Conservation (phyloP, 2,797 vertebrate species). For the Pachyuromys duprasi region DNA sequence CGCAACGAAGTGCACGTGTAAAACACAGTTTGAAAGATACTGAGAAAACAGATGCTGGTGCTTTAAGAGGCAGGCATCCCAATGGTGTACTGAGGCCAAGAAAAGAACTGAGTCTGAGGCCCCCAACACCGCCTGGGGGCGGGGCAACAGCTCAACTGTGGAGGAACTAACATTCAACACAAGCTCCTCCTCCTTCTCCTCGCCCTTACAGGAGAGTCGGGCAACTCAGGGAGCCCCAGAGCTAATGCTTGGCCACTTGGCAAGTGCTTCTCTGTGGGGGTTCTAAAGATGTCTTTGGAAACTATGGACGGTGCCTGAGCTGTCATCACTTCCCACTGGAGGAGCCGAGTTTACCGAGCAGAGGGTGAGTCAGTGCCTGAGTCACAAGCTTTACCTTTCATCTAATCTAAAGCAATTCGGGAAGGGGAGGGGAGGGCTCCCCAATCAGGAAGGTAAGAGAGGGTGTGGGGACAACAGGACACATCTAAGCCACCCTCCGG, state of each 20-base stretch:
- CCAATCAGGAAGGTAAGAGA: background rate
- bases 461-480: background rate
- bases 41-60: background rate
- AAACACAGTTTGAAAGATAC: background rate
- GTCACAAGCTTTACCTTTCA: slow-evolving; percentile 27
- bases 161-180: background rate
- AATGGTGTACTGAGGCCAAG: fast-evolving
- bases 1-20: background rate
- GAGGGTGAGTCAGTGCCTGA: slow-evolving; percentile 35
- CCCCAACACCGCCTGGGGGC: too few relatives aligned
- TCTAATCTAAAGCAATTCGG: slow-evolving; percentile 11
- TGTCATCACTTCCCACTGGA: background rate
- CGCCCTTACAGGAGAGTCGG: background rate
- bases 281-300: background rate
- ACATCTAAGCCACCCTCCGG: background rate
- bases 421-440: background rate
- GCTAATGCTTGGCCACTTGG: fast-evolving
- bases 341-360: background rate
- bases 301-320: background rate
- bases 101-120: background rate
- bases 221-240: background rate
- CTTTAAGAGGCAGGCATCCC: background rate
- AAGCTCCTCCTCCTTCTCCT: background rate
- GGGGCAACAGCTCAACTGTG: background rate
- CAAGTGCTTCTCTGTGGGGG: background rate